Percentiles rank a stretch among this genome's conserved stretches.
Conservation (phyloP, 2,797 vertebrate species). For the Amniataba percoides region DNA sequence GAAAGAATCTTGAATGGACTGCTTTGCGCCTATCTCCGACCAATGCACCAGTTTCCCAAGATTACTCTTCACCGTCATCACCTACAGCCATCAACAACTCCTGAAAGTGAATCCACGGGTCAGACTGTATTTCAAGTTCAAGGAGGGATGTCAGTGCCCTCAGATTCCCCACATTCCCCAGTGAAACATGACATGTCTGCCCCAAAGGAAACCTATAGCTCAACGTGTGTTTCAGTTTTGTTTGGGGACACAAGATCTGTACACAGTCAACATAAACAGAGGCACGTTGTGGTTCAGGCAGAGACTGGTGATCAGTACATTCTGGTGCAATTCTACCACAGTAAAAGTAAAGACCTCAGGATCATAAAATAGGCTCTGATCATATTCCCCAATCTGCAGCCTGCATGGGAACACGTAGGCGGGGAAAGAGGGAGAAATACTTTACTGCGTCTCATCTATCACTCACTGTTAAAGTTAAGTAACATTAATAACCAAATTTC, state of each 20-base stretch:
- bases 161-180: conserved; percentile 73
- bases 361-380: conserved; percentile 55
- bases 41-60: conserved; percentile 18
- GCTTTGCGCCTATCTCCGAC: not conserved
- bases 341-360: not conserved
- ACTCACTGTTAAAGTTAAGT: not conserved
- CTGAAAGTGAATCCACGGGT: conserved; percentile 35
- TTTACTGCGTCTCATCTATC: conserved; percentile 24
- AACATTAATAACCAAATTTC: not conserved
- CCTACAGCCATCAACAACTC: conserved; percentile 21
- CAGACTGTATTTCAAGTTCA: conserved; percentile 70
- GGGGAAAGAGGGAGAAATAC: conserved; percentile 6
- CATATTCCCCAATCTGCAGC: conserved; percentile 40
- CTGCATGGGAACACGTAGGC: conserved; percentile 26
- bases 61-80: conserved; percentile 27
- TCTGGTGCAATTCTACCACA: not conserved
- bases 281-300: conserved; percentile 11
- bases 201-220: conserved; percentile 60
- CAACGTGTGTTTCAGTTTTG: conserved; percentile 59
- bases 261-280: conserved; percentile 56
- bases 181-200: conserved; percentile 69
- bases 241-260: conserved; percentile 59
- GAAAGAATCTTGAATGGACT: not conserved
- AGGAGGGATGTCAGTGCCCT: conserved; percentile 68
- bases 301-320: not conserved